A percentile compares a stretch with the other conserved stretches of the same genome.
Conservation (phyloP, 2,113 vertebrate species). For the Zeus faber region DNA sequence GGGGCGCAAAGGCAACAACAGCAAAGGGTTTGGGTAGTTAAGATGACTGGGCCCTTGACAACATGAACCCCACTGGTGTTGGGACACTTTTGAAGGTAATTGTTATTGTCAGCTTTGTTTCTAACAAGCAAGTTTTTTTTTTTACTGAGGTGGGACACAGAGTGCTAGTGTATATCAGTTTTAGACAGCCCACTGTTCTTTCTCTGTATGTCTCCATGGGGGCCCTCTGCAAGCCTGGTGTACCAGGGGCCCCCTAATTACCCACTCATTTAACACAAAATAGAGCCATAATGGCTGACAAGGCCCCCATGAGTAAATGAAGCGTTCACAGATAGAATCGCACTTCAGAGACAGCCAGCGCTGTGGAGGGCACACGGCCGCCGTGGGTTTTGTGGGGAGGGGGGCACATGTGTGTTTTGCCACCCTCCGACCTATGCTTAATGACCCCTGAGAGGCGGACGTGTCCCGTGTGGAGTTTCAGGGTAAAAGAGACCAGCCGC, state of each 20-base stretch:
- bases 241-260: slow-evolving; percentile 64
- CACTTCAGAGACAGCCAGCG: slow-evolving; percentile 46
- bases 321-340: slow-evolving; percentile 66
- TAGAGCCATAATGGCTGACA: slow-evolving; percentile 62
- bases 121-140: slow-evolving; percentile 19
- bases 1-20: too few relatives aligned
- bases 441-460: slow-evolving; percentile 62
- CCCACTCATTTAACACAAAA: slow-evolving; percentile 64
- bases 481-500: slow-evolving; percentile 50
- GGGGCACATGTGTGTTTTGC: slow-evolving; percentile 70
- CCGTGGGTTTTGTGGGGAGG: slow-evolving; percentile 1
- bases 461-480: slow-evolving; percentile 58
- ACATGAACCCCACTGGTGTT: too few relatives aligned
- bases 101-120: slow-evolving; percentile 33
- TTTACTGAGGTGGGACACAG: slow-evolving; percentile 31
- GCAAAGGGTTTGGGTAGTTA: too few relatives aligned
- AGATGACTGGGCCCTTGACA: too few relatives aligned
- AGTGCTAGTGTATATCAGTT: slow-evolving; percentile 42
- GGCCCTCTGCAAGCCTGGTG: slow-evolving; percentile 21
- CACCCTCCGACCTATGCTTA: slow-evolving; percentile 62
- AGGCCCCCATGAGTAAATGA: slow-evolving; percentile 57
- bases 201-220: slow-evolving; percentile 20
- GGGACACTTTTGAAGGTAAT: slow-evolving; percentile 2
- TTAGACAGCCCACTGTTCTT: slow-evolving; percentile 51
- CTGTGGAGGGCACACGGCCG: not conserved